Evolutionary conservation across 2,888 invertebrate species (phyloP), one percentile per base, ranked within the genome.

Genomic region (Xanthia icteritia): DNA sequence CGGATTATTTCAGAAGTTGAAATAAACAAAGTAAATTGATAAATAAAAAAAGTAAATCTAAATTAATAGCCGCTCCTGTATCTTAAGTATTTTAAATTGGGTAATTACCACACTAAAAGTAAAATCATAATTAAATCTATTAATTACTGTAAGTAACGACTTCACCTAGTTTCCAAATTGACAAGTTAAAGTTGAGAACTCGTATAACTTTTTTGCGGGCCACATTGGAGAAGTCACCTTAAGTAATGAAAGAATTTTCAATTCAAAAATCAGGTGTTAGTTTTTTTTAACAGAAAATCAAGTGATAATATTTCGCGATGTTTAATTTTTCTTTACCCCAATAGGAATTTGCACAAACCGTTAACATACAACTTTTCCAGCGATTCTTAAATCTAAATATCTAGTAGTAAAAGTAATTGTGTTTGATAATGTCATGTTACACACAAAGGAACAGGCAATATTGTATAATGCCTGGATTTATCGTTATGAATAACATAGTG

Each of bases 401-500:
- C 17, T 48, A 36, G 13, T 42, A 13, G 5, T 45, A 39, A 58
- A 36, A 9, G n/a, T 56, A 56, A 56, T 56, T 68, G 27, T 54
- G 20, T 42, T 36, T 51, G 39, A 73, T 73, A 65, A 60, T 68
- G 27, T 54, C n/a, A 23, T 5, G 0, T n/a, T 58, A 73, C 6
- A 79, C 63, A 68, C 51, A 73, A n/a, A n/a, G n/a, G n/a, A n/a
- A n/a, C n/a, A 58, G 27, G 0, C 6, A 72, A 20, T 48, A 56
- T n/a, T 15, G 2, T 45, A 9, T 77, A 11, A 42, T 42, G 56
- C n/a, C 8, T 39, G 17, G 23, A 23, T 56, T 54, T 39, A 60
- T 61, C 54, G 54, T 51, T 27, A 15, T 42, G 9, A 73, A 81
- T 73, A 73, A 65, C 69, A 61, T 36, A 63, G 27, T 45, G 20